Evolutionary conservation across 1,140 invertebrate genomes (phyloP), one percentile per base, ranked within the genome.

Genomic region (Chironomus striatipennis): DNA sequence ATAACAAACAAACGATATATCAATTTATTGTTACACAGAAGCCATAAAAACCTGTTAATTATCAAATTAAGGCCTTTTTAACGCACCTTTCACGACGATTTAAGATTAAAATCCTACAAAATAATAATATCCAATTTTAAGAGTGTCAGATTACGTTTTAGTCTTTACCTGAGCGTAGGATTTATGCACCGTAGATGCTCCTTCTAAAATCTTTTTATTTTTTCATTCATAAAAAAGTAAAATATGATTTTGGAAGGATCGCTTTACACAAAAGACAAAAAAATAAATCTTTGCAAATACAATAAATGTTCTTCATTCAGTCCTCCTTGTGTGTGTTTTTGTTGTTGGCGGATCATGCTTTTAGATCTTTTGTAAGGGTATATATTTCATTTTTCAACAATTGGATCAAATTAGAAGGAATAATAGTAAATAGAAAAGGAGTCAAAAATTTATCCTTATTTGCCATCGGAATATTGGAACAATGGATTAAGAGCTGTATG

Each of bases 361-460:
- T 70, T 21, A 70, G 65, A 70, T 70, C 5, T 34, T 34, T 34
- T 34, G 24, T 34, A 34, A 34, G 20, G 20, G 9, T 18, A 9
- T 10, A 70, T 67, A 18, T 17, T 67, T 67, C 64, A 67, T 67
- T 67, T 70, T 70, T 21, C 65, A 70, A 70, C 65, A 70, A 70
- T 70, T 70, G 18, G 65, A 70, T 70, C 65, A 70, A 70, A 70
- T 70, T 70, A 70, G 65, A 70, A 21, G 65, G 65, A 20, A 70
- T 70, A 70, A 70, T 70, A 70, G 65, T 70, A 70, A 70, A 70
- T 17, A 70, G 65, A 70, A 70, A 70, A 70, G 18, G 65, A 70
- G 65, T 70, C 65, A 70, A 70, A 57, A 18, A 70, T 70, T 10
- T 18, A 20, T 70, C 20, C 17, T 34, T 7, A 20, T 70, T 70